phyloP scores from a whole-genome alignment of 2,113 vertebrate species.

The Ptyas mucosa region DNA sequence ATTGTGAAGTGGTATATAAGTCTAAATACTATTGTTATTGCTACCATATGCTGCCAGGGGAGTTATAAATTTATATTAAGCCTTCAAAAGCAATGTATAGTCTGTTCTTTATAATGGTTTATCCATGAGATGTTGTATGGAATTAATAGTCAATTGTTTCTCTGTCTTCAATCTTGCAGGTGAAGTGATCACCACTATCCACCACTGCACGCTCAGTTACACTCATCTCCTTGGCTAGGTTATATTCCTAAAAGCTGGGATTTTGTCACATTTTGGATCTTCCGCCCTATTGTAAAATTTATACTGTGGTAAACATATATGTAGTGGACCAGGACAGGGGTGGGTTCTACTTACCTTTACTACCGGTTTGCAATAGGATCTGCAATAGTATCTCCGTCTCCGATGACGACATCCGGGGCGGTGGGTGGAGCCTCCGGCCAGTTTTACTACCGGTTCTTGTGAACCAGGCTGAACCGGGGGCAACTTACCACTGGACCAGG shows the following conservation, averaged over 20 bases:
- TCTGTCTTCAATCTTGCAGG: not conserved
- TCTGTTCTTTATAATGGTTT: not conserved
- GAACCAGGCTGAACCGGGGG: too few relatives aligned
- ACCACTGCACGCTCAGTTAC: not conserved
- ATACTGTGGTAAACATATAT: not conserved
- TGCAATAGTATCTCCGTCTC: too few relatives aligned
- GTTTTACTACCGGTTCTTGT: too few relatives aligned
- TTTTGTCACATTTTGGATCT: not conserved
- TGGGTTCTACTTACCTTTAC: too few relatives aligned
- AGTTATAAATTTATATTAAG: not conserved
- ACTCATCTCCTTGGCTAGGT: not conserved
- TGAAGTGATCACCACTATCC: too few relatives aligned
- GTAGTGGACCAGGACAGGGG: conserved; percentile 39
- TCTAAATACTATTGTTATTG: too few relatives aligned
- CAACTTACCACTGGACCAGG: conserved; percentile 19
- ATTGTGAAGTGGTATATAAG: too few relatives aligned
- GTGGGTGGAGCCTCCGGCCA: too few relatives aligned
- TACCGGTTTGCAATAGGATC: too few relatives aligned
- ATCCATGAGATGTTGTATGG: not conserved
- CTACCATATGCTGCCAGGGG: not conserved
- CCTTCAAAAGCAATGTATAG: not conserved
- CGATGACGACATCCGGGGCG: too few relatives aligned
- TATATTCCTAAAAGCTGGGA: not conserved
- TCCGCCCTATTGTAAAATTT: not conserved
- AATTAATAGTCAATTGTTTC: not conserved